Conservation (phyloP, 2,113 vertebrate genomes). For the Esox niger region DNA sequence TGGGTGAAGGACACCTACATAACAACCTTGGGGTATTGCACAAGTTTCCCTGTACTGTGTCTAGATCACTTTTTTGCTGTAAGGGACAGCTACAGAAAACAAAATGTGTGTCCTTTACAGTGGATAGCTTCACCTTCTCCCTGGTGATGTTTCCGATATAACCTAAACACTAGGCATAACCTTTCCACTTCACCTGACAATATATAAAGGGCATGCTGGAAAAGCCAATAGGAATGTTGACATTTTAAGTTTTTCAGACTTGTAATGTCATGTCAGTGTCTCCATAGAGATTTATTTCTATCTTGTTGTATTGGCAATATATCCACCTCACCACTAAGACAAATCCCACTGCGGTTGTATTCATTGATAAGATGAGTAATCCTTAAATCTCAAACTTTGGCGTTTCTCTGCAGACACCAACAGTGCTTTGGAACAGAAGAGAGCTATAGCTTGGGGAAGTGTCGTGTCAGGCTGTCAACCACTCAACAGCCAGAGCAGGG, state of each 20-base stretch:
- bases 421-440: conserved; percentile 25
- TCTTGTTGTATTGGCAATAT: conserved; percentile 12
- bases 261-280: not conserved
- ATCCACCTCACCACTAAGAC: conserved; percentile 4
- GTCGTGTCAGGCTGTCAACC: conserved; percentile 13
- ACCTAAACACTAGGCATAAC: conserved; percentile 11
- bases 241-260: conserved; percentile 17
- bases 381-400: conserved; percentile 31
- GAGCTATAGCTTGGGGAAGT: conserved; percentile 16
- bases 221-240: not conserved
- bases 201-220: not conserved
- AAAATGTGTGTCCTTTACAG: too few species aligned
- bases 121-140: too few species aligned
- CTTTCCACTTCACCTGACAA: conserved; percentile 1
- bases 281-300: not conserved
- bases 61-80: not conserved
- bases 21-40: too few species aligned
- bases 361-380: conserved; percentile 22
- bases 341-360: conserved; percentile 11
- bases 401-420: too few species aligned
- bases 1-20: conserved; percentile 10
- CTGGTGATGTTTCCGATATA: conserved; percentile 4
- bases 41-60: too few species aligned
- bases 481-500: conserved; percentile 4
- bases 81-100: too few species aligned